Evolutionary conservation across 2,797 vertebrate species (phyloP).

Genomic region (Emydoidea blandingii): DNA sequence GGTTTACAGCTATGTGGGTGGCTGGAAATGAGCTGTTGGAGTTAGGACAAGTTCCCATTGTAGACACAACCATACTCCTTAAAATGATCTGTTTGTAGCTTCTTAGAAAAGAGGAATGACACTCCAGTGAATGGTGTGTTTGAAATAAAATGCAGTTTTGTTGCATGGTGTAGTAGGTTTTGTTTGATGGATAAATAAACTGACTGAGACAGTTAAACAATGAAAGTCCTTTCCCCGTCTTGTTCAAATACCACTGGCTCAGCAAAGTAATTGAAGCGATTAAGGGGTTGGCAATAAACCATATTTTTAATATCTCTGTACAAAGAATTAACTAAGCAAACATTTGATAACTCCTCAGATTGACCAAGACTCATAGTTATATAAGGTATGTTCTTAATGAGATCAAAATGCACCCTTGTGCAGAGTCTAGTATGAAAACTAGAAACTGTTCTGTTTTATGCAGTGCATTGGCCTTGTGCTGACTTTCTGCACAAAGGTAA

Average conservation of each 20-base stretch:
- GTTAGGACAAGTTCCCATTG: background rate
- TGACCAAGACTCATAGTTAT: background rate
- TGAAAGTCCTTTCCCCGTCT: background rate
- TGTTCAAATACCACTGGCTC: background rate
- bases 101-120: too few relatives aligned
- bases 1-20: background rate
- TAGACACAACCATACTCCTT: background rate
- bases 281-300: background rate
- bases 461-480: background rate
- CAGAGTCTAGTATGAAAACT: fast-evolving
- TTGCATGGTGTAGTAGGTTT: background rate
- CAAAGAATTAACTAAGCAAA: background rate
- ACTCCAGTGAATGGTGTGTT: background rate
- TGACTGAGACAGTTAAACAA: background rate
- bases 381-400: fast-evolving
- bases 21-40: background rate
- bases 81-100: background rate
- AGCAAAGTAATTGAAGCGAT: fast-evolving
- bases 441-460: fast-evolving
- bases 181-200: conserved; percentile 26
- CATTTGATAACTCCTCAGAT: background rate
- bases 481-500: background rate
- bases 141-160: background rate
- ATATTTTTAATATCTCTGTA: background rate
- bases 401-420: background rate